A percentile compares a stretch with the other conserved stretches of the same genome.
Evolutionary conservation across 64 coral and sea anemone genomes (phyloP).

Genomic region (Catalaphyllia jardinei): DNA sequence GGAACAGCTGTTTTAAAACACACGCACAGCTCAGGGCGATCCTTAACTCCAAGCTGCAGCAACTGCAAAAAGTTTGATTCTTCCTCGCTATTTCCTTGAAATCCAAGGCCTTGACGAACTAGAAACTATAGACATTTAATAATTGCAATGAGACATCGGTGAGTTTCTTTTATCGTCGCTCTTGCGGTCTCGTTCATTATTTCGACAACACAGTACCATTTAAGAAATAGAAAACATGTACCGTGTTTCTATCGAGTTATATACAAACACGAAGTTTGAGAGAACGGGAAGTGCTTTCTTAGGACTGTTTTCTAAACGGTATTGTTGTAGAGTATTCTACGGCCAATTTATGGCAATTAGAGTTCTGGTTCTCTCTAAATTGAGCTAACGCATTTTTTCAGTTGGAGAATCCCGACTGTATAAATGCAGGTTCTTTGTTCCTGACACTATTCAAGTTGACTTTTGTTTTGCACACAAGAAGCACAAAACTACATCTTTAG

Average conservation of each 20-base stretch:
- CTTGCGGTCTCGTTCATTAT: constrained; percentile 51
- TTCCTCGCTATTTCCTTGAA: constrained; percentile 33
- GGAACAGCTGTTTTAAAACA: constrained; percentile 25
- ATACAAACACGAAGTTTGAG: no score
- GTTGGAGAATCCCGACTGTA: constrained; percentile 36
- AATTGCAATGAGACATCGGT: constrained; percentile 40
- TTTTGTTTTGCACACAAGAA: constrained; percentile 51
- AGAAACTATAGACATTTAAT: constrained; percentile 49
- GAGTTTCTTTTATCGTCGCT: constrained; percentile 26
- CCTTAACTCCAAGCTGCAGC: constrained; percentile 32
- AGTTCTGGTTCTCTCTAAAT: constrained; percentile 52
- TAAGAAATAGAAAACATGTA: no score
- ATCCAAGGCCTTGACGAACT: constrained; percentile 47
- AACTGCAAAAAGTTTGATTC: constrained; percentile 42
- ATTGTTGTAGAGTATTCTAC: constrained; percentile 58
- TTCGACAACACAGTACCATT: constrained; percentile 53
- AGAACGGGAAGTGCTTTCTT: no score
- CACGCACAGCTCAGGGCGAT: constrained; percentile 27
- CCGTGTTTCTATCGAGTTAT: no score
- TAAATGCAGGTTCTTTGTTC: constrained; percentile 31
- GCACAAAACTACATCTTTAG: constrained; percentile 62
- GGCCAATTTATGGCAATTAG: constrained; percentile 35
- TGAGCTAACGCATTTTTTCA: constrained; percentile 25
- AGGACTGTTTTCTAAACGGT: no score
- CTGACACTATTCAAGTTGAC: constrained; percentile 48